These are phyloP conservation scores for Anoplophora glabripennis DNA, from an alignment of 1,140 invertebrate species.

Conservation along the genomic window DNA sequence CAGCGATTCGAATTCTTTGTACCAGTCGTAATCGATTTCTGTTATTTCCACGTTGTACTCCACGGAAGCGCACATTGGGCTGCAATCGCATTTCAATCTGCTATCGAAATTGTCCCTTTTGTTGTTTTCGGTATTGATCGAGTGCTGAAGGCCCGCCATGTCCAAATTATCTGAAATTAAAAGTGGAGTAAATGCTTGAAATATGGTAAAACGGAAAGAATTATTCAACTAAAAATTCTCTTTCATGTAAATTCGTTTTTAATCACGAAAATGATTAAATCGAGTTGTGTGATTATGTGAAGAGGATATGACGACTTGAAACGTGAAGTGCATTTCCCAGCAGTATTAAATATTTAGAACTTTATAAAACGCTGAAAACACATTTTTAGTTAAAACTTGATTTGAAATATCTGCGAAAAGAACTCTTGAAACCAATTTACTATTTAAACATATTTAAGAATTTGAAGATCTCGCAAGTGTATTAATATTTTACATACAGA, in stretches of 20 bases:
- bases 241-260: too few relatives aligned
- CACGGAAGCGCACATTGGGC: constrained; percentile 25
- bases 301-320: too few relatives aligned
- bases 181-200: neutral
- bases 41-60: constrained; percentile 32
- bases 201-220: too few relatives aligned
- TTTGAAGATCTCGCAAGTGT: too few relatives aligned
- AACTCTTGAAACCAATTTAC: constrained; percentile 2
- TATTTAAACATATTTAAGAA: too few relatives aligned
- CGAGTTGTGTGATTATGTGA: too few relatives aligned
- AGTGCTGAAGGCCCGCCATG: constrained; percentile 4
- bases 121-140: neutral
- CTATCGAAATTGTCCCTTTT: neutral
- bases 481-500: too few relatives aligned
- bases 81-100: constrained; percentile 22
- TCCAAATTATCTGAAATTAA: neutral
- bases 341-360: neutral
- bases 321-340: too few relatives aligned
- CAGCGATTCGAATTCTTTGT: constrained; percentile 24
- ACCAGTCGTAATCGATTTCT: constrained; percentile 30
- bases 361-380: constrained; percentile 3
- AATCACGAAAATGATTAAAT: too few relatives aligned
- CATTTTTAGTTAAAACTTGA: neutral
- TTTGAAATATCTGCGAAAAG: neutral
- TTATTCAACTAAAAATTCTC: too few relatives aligned